Evolutionary conservation across 2,888 invertebrate genomes (phyloP), one percentile per base, ranked within the genome.

Genomic region (Atethmia centrago): DNA sequence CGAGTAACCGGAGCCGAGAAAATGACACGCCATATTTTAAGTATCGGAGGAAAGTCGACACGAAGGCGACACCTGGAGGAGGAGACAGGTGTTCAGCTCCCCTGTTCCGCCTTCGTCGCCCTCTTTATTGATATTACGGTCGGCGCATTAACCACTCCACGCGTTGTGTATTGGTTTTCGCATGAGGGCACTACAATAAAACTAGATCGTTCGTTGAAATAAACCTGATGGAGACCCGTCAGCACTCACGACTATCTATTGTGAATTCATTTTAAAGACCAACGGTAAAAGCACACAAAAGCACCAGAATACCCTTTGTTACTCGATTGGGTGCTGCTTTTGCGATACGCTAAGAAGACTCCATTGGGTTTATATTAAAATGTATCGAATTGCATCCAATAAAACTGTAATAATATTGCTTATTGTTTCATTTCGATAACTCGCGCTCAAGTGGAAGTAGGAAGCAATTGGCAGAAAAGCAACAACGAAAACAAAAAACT

Each of bases 21-120:
- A 90, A 94, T 93, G 94, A 94, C 92, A 92, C 92, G 93, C 92
- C 91, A 95, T 95, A 95, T 95, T 95, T 95, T 94, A 94, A 93
- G 93, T 93, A 94, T 94, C 92, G 90, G 86, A 90, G 90, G 91
- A 91, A 93, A 94, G 91, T 92, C 91, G 91, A 91, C 91, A 89
- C 88, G 90, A 90, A 92, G 89, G 88, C 86, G 92, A 93, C 91
- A 93, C 92, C 91, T 85, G 82, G 86, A 79, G 89, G 87, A 89
- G 90, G 91, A 88, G 91, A 90, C 89, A 91, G 91, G 89, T 90
- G 90, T 78, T 80, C 80, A 77, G 71, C 80, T 75, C 85, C 85
- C 85, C 72, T 81, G 83, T 85, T 86, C 87, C 85, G 76, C 88
- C 87, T 88, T 87, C 86, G 78, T 83, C 85, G 42, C 88, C 83